These are phyloP conservation scores for Passerculus sandwichensis DNA, from an alignment of 2,797 vertebrate species.

Conservation along the genomic window DNA sequence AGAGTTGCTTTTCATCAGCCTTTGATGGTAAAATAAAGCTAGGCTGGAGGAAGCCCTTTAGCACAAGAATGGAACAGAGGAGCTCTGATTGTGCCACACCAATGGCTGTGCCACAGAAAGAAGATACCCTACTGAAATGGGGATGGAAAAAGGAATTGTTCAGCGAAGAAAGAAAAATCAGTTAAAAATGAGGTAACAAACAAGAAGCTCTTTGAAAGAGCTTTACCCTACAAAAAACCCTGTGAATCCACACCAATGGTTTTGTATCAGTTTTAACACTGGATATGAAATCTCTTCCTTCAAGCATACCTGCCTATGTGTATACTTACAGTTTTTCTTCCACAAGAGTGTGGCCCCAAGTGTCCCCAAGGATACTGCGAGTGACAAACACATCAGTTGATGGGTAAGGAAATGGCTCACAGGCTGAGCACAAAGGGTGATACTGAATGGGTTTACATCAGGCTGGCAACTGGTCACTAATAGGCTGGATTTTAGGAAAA, in stretches of 20 bases:
- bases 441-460: neutral
- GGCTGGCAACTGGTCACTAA: neutral
- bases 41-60: constrained; percentile 8
- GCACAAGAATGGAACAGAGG: constrained; percentile 21
- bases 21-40: constrained; percentile 27
- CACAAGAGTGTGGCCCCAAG: neutral
- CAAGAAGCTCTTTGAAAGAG: neutral
- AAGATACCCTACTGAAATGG: neutral
- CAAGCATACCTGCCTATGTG: neutral
- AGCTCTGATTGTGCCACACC: neutral
- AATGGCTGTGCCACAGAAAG: neutral
- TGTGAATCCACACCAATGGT: neutral
- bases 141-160: neutral
- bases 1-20: neutral
- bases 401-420: neutral
- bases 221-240: neutral
- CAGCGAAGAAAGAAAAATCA: neutral
- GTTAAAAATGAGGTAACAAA: neutral
- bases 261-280: neutral
- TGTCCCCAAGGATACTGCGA: neutral
- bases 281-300: neutral
- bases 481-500: neutral
- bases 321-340: neutral
- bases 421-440: neutral
- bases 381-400: neutral